Evolutionary conservation across 2,888 invertebrate species (phyloP), one percentile per base, ranked within the genome.

Genomic region (Desoria tigrina): DNA sequence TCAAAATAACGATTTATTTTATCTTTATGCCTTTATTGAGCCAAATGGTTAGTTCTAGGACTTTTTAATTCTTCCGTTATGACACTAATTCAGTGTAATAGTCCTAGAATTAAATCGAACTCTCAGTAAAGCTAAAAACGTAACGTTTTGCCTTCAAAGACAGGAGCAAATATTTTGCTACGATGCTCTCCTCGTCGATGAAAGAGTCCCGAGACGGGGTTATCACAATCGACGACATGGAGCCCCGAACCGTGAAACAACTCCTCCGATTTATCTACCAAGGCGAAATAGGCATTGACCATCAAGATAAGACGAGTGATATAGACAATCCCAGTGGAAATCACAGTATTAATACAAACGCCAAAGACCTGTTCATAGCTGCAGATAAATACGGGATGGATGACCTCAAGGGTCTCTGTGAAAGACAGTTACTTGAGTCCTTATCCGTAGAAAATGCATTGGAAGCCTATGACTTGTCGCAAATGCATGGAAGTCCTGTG

Each of bases 341-440:
- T 32, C 32, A 32, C 32, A 55, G 58, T 32, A 42, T 66, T 4
- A 27, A 65, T 26, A 53, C 56, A 7, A 58, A 24, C 18, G 68
- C 63, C 14, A 58, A 39, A 27, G 67, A 68, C 14, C 53, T 73
- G n/a, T 71, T 63, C 42, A 39, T 60, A 24, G 68, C 70, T 54
- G 66, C 71, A 11, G 73, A 73, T 59, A 71, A 73, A 42, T 73
- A 73, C 54, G 64, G 59, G 45, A 63, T 73, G 55, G 54, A 60
- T 23, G 66, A 67, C 27, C 63, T 73, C 24, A 65, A 64, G 45
- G 60, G 56, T 32, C 23, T 65, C 24, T 73, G 73, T 54, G 73
- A 73, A 42, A 32, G 65, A 6, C 65, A 71, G 58, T 45, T 73
- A 24, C 61, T 65, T 9, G 53, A 49, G 11, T 42, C 57, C 18